A percentile compares a stretch with the other conserved stretches of the same genome.
Conservation (phyloP, 2,113 vertebrate genomes). For the Chitala chitala region DNA sequence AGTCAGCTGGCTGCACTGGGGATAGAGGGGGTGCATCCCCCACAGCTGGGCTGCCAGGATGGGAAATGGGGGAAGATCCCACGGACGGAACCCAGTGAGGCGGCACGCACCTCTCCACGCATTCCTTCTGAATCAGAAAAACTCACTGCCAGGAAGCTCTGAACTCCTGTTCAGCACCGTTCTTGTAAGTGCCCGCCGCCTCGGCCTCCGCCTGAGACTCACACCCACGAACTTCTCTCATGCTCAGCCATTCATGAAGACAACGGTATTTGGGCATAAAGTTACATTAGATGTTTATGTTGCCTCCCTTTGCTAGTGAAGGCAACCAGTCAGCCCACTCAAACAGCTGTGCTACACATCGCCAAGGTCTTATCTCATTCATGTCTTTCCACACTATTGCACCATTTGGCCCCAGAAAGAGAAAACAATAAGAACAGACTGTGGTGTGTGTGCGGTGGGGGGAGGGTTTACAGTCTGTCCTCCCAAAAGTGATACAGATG, state of each 20-base stretch:
- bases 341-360: not conserved
- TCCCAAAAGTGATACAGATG: not conserved
- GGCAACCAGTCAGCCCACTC: too few species aligned
- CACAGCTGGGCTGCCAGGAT: constrained; percentile 16
- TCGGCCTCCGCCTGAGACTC: too few species aligned
- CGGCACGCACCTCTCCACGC: constrained; percentile 18
- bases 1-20: constrained; percentile 15
- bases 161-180: too few species aligned
- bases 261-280: not conserved
- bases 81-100: not conserved
- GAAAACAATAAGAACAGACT: too few species aligned
- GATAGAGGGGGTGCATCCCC: constrained; percentile 23
- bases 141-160: constrained; percentile 49
- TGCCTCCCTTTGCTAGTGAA: not conserved
- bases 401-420: too few species aligned
- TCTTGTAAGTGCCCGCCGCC: too few species aligned
- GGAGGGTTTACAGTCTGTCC: not conserved
- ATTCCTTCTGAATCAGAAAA: constrained; percentile 48
- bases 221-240: not conserved
- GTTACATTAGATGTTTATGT: not conserved
- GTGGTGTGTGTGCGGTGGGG: not conserved
- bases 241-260: not conserved
- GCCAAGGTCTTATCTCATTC: not conserved
- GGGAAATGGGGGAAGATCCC: not conserved
- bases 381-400: not conserved